Percentiles rank a stretch among this genome's conserved stretches.
phyloP scores from a whole-genome alignment of 2,113 vertebrate genomes.

The Chaetodon auriga region DNA sequence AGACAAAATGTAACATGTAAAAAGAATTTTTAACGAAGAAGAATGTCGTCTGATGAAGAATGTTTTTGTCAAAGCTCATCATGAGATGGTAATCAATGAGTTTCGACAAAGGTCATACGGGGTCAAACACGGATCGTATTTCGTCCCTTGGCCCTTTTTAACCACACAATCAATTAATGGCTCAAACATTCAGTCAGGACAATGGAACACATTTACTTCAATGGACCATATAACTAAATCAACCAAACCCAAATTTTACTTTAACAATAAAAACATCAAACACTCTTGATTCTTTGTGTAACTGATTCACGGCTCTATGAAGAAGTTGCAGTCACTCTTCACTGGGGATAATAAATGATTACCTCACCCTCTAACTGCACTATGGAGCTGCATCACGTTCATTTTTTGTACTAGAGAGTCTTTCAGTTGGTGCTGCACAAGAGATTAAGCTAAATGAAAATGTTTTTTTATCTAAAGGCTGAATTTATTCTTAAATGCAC shows the following conservation, averaged over 20 bases:
- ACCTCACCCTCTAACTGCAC: slow-evolving; percentile 2
- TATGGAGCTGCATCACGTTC: slow-evolving; percentile 4
- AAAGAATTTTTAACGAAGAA: neutral
- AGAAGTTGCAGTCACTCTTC: slow-evolving; percentile 16
- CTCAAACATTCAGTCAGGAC: slow-evolving; percentile 35
- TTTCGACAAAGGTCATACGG: slow-evolving; percentile 18
- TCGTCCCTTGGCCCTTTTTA: slow-evolving; percentile 2
- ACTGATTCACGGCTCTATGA: slow-evolving; percentile 32
- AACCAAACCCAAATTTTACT: slow-evolving; percentile 15
- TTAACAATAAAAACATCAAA: slow-evolving; percentile 45
- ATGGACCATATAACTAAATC: slow-evolving; percentile 38
- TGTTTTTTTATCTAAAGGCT: neutral
- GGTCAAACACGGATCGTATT: slow-evolving; percentile 33
- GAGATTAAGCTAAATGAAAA: neutral
- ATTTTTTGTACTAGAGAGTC: neutral
- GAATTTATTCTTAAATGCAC: neutral
- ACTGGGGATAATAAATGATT: slow-evolving; percentile 29
- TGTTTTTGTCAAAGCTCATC: neutral
- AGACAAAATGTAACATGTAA: slow-evolving; percentile 17
- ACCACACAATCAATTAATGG: slow-evolving; percentile 17
- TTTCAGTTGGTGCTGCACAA: neutral
- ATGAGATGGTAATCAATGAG: neutral
- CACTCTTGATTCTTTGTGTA: slow-evolving; percentile 21
- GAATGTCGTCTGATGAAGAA: neutral
- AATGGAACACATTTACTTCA: slow-evolving; percentile 26